Evolutionary conservation across 92 coral and sea anemone genomes (phyloP).

Genomic region (Heliopora coerulea): DNA sequence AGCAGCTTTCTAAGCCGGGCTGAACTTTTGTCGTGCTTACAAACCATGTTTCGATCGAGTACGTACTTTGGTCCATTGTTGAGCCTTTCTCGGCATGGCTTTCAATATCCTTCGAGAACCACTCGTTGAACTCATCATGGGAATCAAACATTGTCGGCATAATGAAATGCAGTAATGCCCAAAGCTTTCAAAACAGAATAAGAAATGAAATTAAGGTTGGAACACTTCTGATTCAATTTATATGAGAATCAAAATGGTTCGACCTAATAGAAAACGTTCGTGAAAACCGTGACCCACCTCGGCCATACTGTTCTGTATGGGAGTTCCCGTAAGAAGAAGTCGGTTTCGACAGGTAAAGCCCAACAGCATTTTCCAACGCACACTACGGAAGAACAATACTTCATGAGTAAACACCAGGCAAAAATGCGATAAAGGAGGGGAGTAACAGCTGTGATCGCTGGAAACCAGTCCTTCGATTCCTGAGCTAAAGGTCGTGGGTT

Average conservation of each 20-base stretch:
- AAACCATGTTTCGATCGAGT: too few relatives aligned
- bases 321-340: conserved; percentile 90
- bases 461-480: too few relatives aligned
- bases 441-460: too few relatives aligned
- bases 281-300: conserved; percentile 63
- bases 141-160: conserved; percentile 97
- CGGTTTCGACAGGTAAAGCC: conserved; percentile 93
- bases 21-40: too few relatives aligned
- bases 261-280: neutral
- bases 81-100: conserved; percentile 96
- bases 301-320: conserved; percentile 98
- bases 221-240: neutral
- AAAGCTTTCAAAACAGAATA: conserved; percentile 53
- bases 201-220: neutral
- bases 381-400: conserved; percentile 53
- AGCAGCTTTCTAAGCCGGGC: too few relatives aligned
- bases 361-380: conserved; percentile 97
- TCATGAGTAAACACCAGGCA: too few relatives aligned
- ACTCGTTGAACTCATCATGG: conserved; percentile 96
- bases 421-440: too few relatives aligned
- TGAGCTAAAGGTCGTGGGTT: too few relatives aligned
- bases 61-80: conserved; percentile 89
- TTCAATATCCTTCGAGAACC: conserved; percentile 98
- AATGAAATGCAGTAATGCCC: conserved; percentile 96
- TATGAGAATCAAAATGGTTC: neutral